Evolutionary conservation across 2,888 invertebrate genomes (phyloP), one percentile per base, ranked within the genome.

Genomic region (Apamea epomidion): DNA sequence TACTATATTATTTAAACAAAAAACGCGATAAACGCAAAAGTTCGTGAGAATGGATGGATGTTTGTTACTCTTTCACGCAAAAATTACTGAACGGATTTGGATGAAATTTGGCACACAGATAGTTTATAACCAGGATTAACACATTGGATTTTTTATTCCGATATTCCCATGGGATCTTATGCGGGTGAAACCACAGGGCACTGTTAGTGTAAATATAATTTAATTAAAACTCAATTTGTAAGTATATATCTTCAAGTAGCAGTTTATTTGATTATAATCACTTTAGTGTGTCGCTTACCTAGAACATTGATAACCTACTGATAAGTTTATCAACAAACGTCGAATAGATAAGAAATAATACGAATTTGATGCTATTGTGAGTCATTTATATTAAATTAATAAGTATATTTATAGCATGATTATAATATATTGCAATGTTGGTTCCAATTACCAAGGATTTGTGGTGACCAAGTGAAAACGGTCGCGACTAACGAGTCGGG

Each of bases 321-420:
- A 84, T 77, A 51, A n/a, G 68, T 73, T 80, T 88, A 87, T 88
- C 87, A 86, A 60, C 10, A 65, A 81, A 82, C 75, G 72, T 79
- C 75, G n/a, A 84, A 74, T 58, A 64, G 79, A 88, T 82, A 82
- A 71, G 48, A 16, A 65, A 1, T 82, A 74, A 73, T 85, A 75
- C 48, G 72, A 84, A 80, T 80, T 85, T 76, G 71, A 80, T 87
- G 79, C 29, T 70, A 71, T 81, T 84, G 81, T 87, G 77, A 84
- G 78, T 80, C 72, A 81, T 32, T 60, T 18, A 51, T 60, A 25
- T 72, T 32, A n/a, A 68, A 60, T 51, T 64, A 42, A 6, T 75
- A 29, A 54, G 54, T 29, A 62, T 29, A 18, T 37, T 60, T 51
- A 18, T 51, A 21, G 51, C 21, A 21, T 54, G 21, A 21, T 48